Conservation (phyloP, 2,888 invertebrate species). For the Stenichneumon culpator region DNA sequence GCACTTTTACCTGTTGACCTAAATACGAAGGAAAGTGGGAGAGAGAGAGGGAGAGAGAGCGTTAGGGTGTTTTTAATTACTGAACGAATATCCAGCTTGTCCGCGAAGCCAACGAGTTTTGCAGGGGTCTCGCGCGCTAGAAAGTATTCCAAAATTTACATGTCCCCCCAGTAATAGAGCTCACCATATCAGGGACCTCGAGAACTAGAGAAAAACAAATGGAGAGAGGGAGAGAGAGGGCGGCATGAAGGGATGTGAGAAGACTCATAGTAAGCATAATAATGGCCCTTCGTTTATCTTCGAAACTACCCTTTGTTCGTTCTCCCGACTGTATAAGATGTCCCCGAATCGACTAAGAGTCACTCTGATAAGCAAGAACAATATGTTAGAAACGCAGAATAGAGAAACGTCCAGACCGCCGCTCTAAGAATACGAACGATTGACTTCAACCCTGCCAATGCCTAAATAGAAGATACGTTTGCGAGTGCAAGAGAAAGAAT, state of each 20-base stretch:
- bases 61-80: constrained; percentile 42
- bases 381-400: constrained; percentile 21
- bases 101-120: constrained; percentile 10
- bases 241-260: neutral
- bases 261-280: constrained; percentile 1
- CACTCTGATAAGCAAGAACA: neutral
- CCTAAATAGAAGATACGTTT: constrained; percentile 62
- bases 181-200: constrained; percentile 58
- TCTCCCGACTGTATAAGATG: constrained; percentile 4
- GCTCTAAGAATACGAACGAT: constrained; percentile 52
- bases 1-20: constrained; percentile 60
- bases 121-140: constrained; percentile 24
- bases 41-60: neutral
- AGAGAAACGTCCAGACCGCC: constrained; percentile 45
- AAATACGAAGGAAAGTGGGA: constrained; percentile 4
- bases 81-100: constrained; percentile 21
- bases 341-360: constrained; percentile 23
- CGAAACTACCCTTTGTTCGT: constrained; percentile 14
- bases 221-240: constrained; percentile 8
- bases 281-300: constrained; percentile 25
- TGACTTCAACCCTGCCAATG: constrained; percentile 61
- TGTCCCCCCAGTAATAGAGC: constrained; percentile 45
- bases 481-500: constrained; percentile 27
- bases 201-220: constrained; percentile 35
- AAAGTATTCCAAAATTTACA: constrained; percentile 41